Base-by-base conservation (phyloP, 2,113 vertebrate species). In the Charina bottae region DNA sequence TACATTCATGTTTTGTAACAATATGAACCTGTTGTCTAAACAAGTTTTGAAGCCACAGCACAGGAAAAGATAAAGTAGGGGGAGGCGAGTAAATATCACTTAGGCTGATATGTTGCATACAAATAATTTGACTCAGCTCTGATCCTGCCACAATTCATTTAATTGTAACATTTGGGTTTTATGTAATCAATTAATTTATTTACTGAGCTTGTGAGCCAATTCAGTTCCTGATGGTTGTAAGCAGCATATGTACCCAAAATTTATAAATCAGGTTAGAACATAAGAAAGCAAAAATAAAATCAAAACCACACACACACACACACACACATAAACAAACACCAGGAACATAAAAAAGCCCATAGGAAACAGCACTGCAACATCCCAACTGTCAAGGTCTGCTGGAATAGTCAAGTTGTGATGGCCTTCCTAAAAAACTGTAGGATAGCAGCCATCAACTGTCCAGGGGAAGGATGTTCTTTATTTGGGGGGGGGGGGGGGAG, bases 1-100 rank as follows among this genome's bases (percentile, higher is more conserved):
- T 33, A 85, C 6, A 10, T 92, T 95, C 55, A 46, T 94, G 93
- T 85, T 72, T 93, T 0, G 24, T 95, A 89, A 91, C 37, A 68
- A 0, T 93, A 21, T 85, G 0, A 60, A 85, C 54, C 2, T 21
- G 21, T 91, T 93, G 26, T 10, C 87, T 87, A 59, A 85, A 59
- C 88, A 87, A 60, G 59, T 9, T 49, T 0, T 21, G 89, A 92
- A 89, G 11, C 0, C 87, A 90, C 26, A 6, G 78, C 4, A 33
- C 28, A 56, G 46, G n/a, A 9, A 78, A 54, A 8, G 56, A 59
- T 72, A 33, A 15, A 78, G 7, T 78, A 78, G 2, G 33, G 7
- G 17, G 33, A 42, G 33, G 33, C 9, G 17, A 21, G 19, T 42
- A 37, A 58, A 88, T 88, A 42, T 46, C 87, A 88, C 12, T 54